Base-by-base conservation (phyloP, 2,113 vertebrate genomes). In the Neolamprologus fasciatus region DNA sequence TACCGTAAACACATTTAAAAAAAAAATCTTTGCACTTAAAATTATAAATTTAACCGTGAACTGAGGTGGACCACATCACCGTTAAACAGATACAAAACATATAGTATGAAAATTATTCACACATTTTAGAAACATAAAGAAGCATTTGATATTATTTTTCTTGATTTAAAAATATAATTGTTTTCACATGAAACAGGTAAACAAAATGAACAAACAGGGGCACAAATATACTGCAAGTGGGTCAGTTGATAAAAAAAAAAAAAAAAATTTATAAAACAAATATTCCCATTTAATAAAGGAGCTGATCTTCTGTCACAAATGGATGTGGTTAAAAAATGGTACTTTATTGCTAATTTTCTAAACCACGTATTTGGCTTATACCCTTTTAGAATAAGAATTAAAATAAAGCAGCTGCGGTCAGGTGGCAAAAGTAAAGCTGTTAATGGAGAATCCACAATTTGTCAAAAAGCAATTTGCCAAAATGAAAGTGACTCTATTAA, bases 271-370 rank as follows among this genome's bases (percentile, higher is more conserved):
- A 13, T 40, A 23, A 71, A 71, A 16, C 35, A 42, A 71, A 23
- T 71, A 26, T 42, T 26, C 0, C 12, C 37, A 17, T 45, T 10
- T 73, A 73, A 3, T 26, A 45, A 73, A 7, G 37, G 13, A 71
- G 0, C 66, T 42, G 3, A 73, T 0, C 37, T 45, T 0, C 8
- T 42, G 37, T 45, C 21, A 73, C 37, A 26, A 73, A 17, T 0
- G 4, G n/a, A 45, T 16, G 8, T 1, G 21, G 37, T 45, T 73
- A 26, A 73, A 68, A 63, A 45, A 16, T 45, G 5, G 37, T 23
- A 73, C 66, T 45, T 73, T 26, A 42, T 23, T 71, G n/a, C 37
- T 26, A 73, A 73, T 73, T 73, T 71, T 71, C 0, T 9, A 2
- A 71, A 71, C 2, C 7, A 26, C 4, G 1, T 14, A 57, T 13